A percentile compares a stretch with the other conserved stretches of the same genome.
Conservation (phyloP, 2,888 invertebrate genomes). For the Eurytoma adleriae region DNA sequence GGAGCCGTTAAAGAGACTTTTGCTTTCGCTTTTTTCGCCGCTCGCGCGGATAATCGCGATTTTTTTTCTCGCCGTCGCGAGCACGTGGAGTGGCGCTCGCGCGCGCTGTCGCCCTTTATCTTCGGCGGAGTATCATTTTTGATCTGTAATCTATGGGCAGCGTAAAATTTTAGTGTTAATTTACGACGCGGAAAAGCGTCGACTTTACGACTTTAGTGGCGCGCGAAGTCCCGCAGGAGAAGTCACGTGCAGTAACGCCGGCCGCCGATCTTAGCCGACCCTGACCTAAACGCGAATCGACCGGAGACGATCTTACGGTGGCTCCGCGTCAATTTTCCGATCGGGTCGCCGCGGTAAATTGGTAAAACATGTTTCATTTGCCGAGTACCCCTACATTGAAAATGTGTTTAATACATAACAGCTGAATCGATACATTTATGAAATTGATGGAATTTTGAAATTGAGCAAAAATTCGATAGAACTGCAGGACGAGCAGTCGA, state of each 20-base stretch:
- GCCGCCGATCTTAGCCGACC: constrained; percentile 33
- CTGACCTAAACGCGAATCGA: constrained; percentile 39
- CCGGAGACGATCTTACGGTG: neutral
- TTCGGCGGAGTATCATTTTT: constrained; percentile 49
- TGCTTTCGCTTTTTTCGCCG: constrained; percentile 35
- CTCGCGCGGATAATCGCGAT: neutral
- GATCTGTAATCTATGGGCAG: constrained; percentile 59
- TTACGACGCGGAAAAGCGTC: constrained; percentile 67
- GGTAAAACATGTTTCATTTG: neutral
- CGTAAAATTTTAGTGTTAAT: constrained; percentile 62
- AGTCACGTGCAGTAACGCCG: constrained; percentile 55
- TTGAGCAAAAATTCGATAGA: too few relatives aligned
- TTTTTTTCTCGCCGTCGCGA: neutral
- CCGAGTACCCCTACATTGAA: too few relatives aligned
- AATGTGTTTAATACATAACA: too few relatives aligned
- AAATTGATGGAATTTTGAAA: neutral
- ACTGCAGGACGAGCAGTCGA: neutral
- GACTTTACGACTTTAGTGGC: constrained; percentile 65
- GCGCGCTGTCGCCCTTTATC: constrained; percentile 6
- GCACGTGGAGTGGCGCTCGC: neutral
- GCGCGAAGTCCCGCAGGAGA: constrained; percentile 57
- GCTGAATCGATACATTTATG: constrained; percentile 37
- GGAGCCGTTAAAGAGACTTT: constrained; percentile 45
- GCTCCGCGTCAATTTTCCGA: neutral
- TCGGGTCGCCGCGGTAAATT: neutral